phyloP scores from a whole-genome alignment of 2,797 vertebrate genomes.

The Mormyrus proboscirostris region DNA sequence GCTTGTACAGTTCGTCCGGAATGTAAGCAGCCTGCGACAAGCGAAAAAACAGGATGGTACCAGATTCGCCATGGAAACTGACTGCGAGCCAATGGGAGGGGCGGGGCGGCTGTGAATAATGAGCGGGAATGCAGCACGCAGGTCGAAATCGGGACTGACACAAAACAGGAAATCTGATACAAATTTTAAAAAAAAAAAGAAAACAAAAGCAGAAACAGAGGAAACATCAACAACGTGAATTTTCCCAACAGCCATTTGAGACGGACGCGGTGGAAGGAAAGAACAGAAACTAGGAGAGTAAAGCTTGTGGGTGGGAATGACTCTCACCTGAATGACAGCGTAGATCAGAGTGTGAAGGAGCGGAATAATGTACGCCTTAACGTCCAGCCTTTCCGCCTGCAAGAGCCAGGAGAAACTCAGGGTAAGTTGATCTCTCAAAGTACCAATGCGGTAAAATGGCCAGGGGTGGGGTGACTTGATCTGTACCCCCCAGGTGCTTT shows the following conservation, averaged over 20 bases:
- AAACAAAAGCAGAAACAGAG: background rate
- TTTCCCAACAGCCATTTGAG: background rate
- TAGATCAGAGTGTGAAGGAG: constrained; percentile 90
- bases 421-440: background rate
- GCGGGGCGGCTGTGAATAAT: background rate
- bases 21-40: constrained; percentile 69
- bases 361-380: constrained; percentile 73
- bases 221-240: background rate
- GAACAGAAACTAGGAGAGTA: background rate
- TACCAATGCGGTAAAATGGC: background rate
- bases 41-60: constrained; percentile 14
- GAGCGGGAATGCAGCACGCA: background rate
- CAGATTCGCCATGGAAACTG: background rate
- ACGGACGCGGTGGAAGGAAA: background rate
- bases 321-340: constrained; percentile 73
- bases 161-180: background rate
- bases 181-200: background rate
- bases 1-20: constrained; percentile 74
- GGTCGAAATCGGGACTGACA: background rate
- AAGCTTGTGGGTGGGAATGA: background rate
- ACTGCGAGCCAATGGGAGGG: background rate
- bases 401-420: constrained; percentile 18
- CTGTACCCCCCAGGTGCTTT: background rate
- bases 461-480: background rate
- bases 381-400: constrained; percentile 74